Conservation (phyloP, 2,797 vertebrate genomes). For the Chloroceryle inda region DNA sequence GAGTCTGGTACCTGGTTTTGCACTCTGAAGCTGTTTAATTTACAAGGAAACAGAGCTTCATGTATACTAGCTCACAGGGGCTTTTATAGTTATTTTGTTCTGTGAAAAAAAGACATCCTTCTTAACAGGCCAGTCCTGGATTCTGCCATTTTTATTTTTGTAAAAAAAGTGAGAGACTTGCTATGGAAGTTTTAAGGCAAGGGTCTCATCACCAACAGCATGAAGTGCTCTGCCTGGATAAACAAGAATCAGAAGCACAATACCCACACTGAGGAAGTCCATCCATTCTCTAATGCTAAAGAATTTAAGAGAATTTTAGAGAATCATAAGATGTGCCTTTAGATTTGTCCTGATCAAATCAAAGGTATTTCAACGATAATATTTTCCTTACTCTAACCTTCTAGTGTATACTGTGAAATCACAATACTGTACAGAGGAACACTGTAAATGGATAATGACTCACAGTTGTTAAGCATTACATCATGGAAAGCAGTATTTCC, state of each 20-base stretch:
- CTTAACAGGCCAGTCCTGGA: background rate
- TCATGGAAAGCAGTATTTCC: background rate
- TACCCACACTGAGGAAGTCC: background rate
- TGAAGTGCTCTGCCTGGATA: background rate
- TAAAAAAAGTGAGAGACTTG: background rate
- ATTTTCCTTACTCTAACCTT: conserved; percentile 44
- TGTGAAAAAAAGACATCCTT: background rate
- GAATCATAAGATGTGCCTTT: background rate
- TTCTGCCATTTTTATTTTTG: background rate
- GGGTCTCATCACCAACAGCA: background rate
- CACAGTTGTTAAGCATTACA: conserved; percentile 13
- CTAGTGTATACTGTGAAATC: conserved; percentile 25
- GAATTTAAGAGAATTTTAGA: background rate
- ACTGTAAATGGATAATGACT: conserved; percentile 29
- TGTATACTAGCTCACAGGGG: background rate
- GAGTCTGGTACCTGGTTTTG: background rate
- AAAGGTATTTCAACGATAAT: conserved; percentile 33
- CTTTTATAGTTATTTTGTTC: background rate
- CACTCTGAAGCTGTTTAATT: background rate
- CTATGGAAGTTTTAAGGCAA: background rate
- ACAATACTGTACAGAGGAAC: background rate
- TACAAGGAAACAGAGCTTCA: background rate
- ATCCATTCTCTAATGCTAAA: background rate
- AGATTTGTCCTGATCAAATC: conserved; percentile 11
- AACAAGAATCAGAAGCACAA: background rate